Percentiles rank a stretch among this genome's conserved stretches.
phyloP scores from a whole-genome alignment of 2,888 invertebrate species.

The Perizoma affinitatum region DNA sequence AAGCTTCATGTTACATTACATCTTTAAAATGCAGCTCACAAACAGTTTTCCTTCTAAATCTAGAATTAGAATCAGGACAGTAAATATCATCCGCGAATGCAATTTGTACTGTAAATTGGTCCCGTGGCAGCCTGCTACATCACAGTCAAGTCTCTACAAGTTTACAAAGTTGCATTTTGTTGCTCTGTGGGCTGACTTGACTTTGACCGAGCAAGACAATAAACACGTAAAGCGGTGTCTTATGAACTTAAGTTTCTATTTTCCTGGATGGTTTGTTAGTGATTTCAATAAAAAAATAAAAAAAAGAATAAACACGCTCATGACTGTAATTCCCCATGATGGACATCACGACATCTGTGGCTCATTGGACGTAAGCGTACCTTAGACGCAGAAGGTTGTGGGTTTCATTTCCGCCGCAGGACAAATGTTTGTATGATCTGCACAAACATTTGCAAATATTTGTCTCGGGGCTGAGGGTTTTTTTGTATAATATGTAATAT shows the following conservation, averaged over 20 bases:
- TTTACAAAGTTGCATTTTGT: slow-evolving; percentile 26
- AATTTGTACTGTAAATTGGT: slow-evolving; percentile 34
- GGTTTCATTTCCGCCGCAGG: no score
- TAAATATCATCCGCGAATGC: slow-evolving; percentile 26
- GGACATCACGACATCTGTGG: no score
- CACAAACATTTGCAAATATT: no score
- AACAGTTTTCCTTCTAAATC: slow-evolving; percentile 19
- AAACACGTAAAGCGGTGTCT: slow-evolving; percentile 10
- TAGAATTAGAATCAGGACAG: slow-evolving; percentile 27
- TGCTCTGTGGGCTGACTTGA: slow-evolving; percentile 17
- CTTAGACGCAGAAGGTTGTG: no score
- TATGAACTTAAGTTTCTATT: slow-evolving; percentile 3
- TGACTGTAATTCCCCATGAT: no score
- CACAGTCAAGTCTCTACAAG: slow-evolving; percentile 20
- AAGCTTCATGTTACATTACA: not conserved
- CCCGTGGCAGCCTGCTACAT: slow-evolving; percentile 28
- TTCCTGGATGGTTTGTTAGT: slow-evolving; percentile 1
- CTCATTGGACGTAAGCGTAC: no score
- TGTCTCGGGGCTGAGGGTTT: no score
- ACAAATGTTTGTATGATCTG: no score
- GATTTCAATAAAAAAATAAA: no score
- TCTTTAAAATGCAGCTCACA: slow-evolving; percentile 16
- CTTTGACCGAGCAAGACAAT: slow-evolving; percentile 26
- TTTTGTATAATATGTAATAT: no score
- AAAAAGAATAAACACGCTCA: no score